Evolutionary conservation across 2,113 vertebrate genomes (phyloP).

Genomic region (Vombatus ursinus): DNA sequence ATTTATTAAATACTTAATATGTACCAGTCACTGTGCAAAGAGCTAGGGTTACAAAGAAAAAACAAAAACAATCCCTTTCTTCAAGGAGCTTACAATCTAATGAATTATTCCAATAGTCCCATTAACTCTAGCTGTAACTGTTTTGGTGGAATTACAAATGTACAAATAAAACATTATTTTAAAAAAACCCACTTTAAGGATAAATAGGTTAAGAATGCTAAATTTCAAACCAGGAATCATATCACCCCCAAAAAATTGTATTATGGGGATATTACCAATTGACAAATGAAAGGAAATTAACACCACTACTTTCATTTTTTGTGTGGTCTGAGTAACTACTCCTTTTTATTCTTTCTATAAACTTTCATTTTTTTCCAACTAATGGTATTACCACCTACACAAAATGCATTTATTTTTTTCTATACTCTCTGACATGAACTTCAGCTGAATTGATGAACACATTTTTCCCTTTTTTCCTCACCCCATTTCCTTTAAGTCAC

Average conservation of each 20-base stretch:
- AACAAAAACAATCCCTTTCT: neutral
- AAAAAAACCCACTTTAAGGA: conserved; percentile 19
- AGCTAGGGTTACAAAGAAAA: neutral
- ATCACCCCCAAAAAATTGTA: neutral
- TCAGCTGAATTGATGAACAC: conserved; percentile 48
- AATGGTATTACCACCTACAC: conserved; percentile 65
- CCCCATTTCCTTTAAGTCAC: conserved; percentile 76
- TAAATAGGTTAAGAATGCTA: conserved; percentile 37
- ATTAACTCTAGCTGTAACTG: conserved; percentile 71
- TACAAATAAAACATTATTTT: conserved; percentile 41
- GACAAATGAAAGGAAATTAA: neutral
- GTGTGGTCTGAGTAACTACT: conserved; percentile 2
- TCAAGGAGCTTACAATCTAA: neutral
- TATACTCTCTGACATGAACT: conserved; percentile 45
- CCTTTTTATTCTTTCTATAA: conserved; percentile 50
- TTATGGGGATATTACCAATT: neutral
- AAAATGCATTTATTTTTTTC: conserved; percentile 67
- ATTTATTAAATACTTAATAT: neutral
- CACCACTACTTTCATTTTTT: conserved; percentile 1
- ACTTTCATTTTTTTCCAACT: conserved; percentile 59
- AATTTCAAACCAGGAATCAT: conserved; percentile 28
- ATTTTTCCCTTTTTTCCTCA: conserved; percentile 61
- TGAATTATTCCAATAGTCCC: conserved; percentile 67
- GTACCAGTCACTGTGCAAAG: neutral
- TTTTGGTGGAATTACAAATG: conserved; percentile 63